These are phyloP conservation scores for Sympetrum striolatum DNA, from an alignment of 2,888 invertebrate species.

Conservation along the genomic window DNA sequence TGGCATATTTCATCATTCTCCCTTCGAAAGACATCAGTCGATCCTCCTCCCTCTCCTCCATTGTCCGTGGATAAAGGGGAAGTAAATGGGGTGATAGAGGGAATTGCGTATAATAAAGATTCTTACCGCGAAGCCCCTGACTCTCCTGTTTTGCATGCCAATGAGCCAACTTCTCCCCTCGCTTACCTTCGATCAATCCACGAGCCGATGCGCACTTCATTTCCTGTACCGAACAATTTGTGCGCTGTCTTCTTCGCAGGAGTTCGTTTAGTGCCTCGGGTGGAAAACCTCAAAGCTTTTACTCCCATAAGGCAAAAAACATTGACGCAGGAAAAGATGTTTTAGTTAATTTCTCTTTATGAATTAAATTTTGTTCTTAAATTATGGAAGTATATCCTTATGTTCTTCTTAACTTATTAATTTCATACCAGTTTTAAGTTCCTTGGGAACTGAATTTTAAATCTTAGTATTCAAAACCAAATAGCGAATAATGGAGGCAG, in stretches of 20 bases:
- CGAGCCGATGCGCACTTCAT: neutral
- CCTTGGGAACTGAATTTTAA: no score
- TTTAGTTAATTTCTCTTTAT: no score
- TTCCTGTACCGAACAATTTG: neutral
- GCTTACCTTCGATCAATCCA: neutral
- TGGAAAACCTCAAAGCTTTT: neutral
- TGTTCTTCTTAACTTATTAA: no score
- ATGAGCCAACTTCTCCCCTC: neutral
- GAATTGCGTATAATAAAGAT: neutral
- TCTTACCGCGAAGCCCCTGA: neutral
- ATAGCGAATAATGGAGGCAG: no score
- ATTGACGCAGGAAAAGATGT: no score
- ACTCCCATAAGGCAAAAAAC: neutral
- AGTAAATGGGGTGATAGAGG: neutral
- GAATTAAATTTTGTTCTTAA: no score
- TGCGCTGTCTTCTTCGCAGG: neutral
- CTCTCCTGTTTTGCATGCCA: neutral
- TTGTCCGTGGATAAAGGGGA: neutral
- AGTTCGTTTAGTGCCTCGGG: neutral
- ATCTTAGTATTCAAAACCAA: no score
- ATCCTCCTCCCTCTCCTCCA: neutral
- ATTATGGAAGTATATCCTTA: no score
- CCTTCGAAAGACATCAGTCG: neutral
- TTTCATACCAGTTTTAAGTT: no score
- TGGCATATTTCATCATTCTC: slow-evolving; percentile 44